Conservation (phyloP, 2,888 invertebrate species). For the Cantharis nigra region DNA sequence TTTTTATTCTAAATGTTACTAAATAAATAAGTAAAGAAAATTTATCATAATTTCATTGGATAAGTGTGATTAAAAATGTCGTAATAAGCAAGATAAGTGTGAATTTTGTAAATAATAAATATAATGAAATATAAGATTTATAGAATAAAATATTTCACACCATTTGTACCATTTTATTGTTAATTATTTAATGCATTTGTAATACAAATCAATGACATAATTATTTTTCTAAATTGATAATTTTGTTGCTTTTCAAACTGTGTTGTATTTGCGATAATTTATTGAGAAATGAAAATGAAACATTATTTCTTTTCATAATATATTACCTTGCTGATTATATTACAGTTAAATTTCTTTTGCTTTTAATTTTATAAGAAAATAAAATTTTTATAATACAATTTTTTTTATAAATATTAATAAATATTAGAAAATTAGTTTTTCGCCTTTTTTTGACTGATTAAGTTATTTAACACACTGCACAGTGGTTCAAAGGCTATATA, state of each 20-base stretch:
- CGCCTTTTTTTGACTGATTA: neutral
- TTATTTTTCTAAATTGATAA: neutral
- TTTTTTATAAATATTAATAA: neutral
- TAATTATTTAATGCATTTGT: neutral
- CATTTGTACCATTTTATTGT: neutral
- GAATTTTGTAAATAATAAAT: conserved; percentile 54
- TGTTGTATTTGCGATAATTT: neutral
- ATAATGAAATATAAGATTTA: conserved; percentile 49
- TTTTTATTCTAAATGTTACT: conserved; percentile 25
- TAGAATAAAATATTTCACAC: conserved; percentile 44
- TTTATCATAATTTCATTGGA: conserved; percentile 23
- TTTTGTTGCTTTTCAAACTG: neutral
- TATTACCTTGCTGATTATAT: neutral
- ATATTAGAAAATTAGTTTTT: neutral
- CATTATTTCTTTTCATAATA: neutral
- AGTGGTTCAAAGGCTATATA: too few species aligned
- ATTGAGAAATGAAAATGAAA: neutral
- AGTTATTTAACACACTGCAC: too few species aligned
- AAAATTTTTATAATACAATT: neutral
- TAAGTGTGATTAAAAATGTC: conserved; percentile 39
- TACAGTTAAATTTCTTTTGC: neutral
- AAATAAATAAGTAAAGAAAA: conserved; percentile 14
- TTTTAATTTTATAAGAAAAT: neutral
- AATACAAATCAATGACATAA: neutral
- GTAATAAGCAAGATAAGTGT: conserved; percentile 46